These are phyloP conservation scores for Coendou prehensilis DNA, from an alignment of 2,797 vertebrate species.

Conservation along the genomic window DNA sequence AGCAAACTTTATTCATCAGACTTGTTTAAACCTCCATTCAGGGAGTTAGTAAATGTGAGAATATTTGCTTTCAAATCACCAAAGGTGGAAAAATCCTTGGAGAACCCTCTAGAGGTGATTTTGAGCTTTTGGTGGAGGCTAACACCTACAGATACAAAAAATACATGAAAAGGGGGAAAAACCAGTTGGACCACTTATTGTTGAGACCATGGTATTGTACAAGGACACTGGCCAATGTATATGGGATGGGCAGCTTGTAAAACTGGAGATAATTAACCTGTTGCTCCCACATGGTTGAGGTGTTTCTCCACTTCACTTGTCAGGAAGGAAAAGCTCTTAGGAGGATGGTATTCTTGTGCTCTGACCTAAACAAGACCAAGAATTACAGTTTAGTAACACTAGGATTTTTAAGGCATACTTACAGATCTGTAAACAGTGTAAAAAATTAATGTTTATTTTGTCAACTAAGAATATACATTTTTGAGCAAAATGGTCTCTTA, in stretches of 20 bases:
- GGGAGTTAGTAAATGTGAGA: background rate
- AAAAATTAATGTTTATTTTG: background rate
- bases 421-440: background rate
- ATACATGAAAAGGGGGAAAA: conserved; percentile 75
- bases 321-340: background rate
- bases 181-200: conserved; percentile 72
- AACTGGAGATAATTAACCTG: conserved; percentile 69
- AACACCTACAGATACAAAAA: conserved; percentile 65
- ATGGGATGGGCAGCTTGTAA: conserved; percentile 60
- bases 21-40: background rate
- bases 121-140: conserved; percentile 34
- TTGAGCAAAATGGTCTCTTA: background rate
- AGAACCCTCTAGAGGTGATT: conserved; percentile 21
- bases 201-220: conserved; percentile 29
- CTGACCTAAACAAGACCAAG: background rate
- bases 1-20: background rate
- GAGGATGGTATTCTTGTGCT: background rate
- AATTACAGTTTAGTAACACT: background rate
- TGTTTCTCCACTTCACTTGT: conserved; percentile 1
- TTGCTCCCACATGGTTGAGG: background rate
- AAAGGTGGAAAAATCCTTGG: background rate
- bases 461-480: background rate
- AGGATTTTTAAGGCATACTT: background rate
- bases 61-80: background rate
- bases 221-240: background rate